Conservation (phyloP, 1,140 invertebrate genomes). For the Drosophila rufa region DNA sequence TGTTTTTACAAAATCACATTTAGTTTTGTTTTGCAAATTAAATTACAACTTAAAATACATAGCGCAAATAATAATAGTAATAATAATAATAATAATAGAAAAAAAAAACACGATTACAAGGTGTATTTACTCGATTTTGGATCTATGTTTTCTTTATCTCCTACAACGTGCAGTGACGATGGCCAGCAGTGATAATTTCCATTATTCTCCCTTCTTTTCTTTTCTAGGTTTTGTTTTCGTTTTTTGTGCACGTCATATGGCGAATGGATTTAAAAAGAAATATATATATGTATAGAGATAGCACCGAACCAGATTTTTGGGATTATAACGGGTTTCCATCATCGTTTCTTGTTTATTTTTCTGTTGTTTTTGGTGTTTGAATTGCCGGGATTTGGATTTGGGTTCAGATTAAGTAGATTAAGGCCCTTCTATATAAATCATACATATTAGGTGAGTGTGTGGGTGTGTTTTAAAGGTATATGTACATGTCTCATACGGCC, state of each 20-base stretch:
- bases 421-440: slow-evolving; percentile 46
- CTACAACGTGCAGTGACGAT: slow-evolving; percentile 31
- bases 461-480: slow-evolving; percentile 20
- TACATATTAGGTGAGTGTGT: slow-evolving; percentile 33
- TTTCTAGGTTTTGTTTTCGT: neutral
- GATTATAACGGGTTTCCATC: neutral
- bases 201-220: neutral
- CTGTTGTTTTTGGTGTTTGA: slow-evolving; percentile 15
- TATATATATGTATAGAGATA: slow-evolving; percentile 8
- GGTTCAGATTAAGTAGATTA: slow-evolving; percentile 72
- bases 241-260: slow-evolving; percentile 41
- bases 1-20: slow-evolving; percentile 65
- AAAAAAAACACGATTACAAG: slow-evolving; percentile 3
- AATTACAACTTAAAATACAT: slow-evolving; percentile 61
- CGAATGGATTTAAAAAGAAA: slow-evolving; percentile 3
- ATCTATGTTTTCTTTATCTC: slow-evolving; percentile 6
- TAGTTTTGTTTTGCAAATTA: slow-evolving; percentile 66
- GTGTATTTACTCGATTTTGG: slow-evolving; percentile 17
- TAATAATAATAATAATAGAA: slow-evolving; percentile 14
- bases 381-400: slow-evolving; percentile 40
- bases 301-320: slow-evolving; percentile 28
- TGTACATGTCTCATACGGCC: slow-evolving; percentile 38
- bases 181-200: slow-evolving; percentile 22
- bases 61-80: slow-evolving; percentile 32
- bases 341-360: slow-evolving; percentile 13